Evolutionary conservation across 2,113 vertebrate species (phyloP).

Genomic region (Triplophysa rosa): DNA sequence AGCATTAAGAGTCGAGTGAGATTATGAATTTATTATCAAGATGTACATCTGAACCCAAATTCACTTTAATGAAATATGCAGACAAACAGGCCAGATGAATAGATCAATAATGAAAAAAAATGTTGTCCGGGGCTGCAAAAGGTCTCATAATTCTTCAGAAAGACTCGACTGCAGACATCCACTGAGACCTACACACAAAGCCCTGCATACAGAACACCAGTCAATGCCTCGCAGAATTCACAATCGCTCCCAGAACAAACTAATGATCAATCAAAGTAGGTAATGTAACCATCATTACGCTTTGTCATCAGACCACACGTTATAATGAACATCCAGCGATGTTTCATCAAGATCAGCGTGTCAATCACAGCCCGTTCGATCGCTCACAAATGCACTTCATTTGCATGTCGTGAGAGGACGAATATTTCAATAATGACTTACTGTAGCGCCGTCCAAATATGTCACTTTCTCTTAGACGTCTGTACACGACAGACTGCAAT

Average conservation of each 20-base stretch:
- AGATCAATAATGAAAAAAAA: background rate
- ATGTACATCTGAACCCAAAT: too few relatives aligned
- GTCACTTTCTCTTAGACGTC: constrained; percentile 9
- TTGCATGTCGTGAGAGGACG: background rate
- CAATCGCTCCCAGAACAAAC: background rate
- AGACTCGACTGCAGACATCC: background rate
- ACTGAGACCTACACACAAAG: background rate
- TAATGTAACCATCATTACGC: background rate
- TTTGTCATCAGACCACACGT: constrained; percentile 4
- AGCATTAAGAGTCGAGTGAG: too few relatives aligned
- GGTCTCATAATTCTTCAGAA: background rate
- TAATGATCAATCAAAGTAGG: background rate
- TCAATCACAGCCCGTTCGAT: background rate
- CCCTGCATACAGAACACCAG: background rate
- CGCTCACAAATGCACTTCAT: constrained; percentile 14
- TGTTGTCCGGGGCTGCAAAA: too few relatives aligned
- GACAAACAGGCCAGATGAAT: too few relatives aligned
- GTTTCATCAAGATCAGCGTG: background rate
- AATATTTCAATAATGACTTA: constrained; percentile 20
- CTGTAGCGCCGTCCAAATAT: constrained; percentile 5
- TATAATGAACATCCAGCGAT: background rate
- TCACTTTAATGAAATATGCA: too few relatives aligned
- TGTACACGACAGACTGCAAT: background rate
- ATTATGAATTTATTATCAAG: too few relatives aligned
- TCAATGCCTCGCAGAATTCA: background rate